Base-by-base conservation (phyloP, 2,888 invertebrate genomes). In the Chirona hameri region DNA sequence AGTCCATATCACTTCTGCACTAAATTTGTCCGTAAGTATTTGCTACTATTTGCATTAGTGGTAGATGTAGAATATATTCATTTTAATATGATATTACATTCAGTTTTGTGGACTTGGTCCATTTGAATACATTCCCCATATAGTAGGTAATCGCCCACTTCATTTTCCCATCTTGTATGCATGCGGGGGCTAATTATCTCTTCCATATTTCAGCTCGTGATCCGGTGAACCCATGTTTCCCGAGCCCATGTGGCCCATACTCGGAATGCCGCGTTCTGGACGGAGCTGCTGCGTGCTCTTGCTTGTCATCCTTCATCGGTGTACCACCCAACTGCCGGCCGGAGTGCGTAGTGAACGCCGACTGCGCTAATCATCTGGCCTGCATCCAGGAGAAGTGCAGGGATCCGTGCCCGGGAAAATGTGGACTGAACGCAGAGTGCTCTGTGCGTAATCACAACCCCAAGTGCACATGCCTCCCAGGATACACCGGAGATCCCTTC, bases 321-420 rank as follows among this genome's bases (percentile, higher is more conserved):
- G 94, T 95, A 5, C 91, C 91, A 85, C 89, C 90, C 82, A 94
- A 93, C 85, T 95, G 91, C 86, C 92, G 93, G 87, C 95, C 95
- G 48, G 95, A 96, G 90, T 96, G 96, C 88, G 92, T 95, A n/a
- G 91, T 92, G 3, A 95, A 95, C 88, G 92, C 93, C 14, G 95
- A 96, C 86, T 96, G 95, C 88, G 90, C 92, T 15, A 91, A 91
- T 86, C 84, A 92, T 85, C 93, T 91, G 88, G 92, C 95, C 52
- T 96, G 96, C 87, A 91, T 91, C 82, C 79, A 52, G 15, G 81
- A 84, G 39, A 84, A 81, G 39, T 86, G 86, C 81, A 81, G 83
- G 86, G 94, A 93, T 88, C 95, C 95, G 83, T 96, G 96, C 85
- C 95, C 95, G 15, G 96, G 95, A 86, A 92, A 92, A 84, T 95